These are phyloP conservation scores for Gallinago solitaria DNA, from an alignment of 2,797 vertebrate genomes.

Conservation along the genomic window DNA sequence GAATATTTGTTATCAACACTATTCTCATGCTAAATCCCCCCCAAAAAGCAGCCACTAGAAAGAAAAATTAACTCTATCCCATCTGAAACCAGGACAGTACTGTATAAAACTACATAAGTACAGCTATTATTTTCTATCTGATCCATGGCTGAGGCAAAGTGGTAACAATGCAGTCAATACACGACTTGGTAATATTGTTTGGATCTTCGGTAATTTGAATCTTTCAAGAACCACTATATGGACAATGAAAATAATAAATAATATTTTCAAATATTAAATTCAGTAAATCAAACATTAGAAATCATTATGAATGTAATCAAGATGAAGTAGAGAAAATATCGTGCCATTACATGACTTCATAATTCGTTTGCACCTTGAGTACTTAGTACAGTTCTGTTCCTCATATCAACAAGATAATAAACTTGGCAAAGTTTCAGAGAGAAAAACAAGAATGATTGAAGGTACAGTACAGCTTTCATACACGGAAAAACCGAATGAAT, in stretches of 20 bases:
- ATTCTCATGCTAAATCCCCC: background rate
- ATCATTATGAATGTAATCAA: background rate
- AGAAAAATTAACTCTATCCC: background rate
- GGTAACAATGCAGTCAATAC: background rate
- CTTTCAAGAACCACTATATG: background rate
- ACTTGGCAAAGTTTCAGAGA: background rate
- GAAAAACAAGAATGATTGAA: background rate
- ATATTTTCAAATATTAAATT: background rate
- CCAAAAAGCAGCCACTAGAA: background rate
- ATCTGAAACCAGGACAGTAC: background rate
- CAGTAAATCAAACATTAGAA: background rate
- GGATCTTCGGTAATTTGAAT: background rate
- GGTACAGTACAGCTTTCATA: background rate
- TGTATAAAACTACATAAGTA: background rate
- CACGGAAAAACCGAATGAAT: background rate
- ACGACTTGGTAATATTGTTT: fast-evolving
- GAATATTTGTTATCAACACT: background rate
- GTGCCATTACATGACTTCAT: background rate
- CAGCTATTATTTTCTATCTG: background rate
- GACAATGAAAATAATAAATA: background rate
- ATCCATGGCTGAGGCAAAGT: background rate
- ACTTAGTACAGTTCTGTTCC: background rate
- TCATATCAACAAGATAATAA: background rate
- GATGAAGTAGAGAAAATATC: background rate
- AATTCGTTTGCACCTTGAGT: background rate